These are phyloP conservation scores for Miniopterus natalensis DNA, from an alignment of 2,113 vertebrate genomes.

Conservation along the genomic window DNA sequence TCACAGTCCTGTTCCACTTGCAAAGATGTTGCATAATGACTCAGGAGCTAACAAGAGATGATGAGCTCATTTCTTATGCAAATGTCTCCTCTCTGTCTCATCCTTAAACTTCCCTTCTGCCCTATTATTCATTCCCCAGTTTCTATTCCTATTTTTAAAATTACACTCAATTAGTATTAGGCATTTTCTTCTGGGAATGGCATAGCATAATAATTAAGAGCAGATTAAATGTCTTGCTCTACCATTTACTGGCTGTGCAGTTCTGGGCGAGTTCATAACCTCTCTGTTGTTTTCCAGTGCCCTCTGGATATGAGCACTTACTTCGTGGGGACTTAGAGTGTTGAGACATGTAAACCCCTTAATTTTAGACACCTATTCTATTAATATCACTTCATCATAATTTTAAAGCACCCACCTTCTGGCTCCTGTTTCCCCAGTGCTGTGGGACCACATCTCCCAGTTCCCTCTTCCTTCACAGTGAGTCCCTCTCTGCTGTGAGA, in stretches of 20 bases:
- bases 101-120: not conserved
- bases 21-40: not conserved
- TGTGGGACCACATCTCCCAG: no score
- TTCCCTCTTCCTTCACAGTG: no score
- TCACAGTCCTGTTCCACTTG: not conserved
- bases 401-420: no score
- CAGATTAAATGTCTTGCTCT: not conserved
- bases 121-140: not conserved
- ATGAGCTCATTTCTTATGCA: not conserved
- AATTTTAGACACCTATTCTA: not conserved
- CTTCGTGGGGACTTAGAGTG: not conserved
- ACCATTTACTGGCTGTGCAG: not conserved
- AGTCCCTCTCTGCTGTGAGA: no score
- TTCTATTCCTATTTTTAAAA: not conserved
- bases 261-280: no score
- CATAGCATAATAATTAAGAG: not conserved
- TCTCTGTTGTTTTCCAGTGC: not conserved
- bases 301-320: not conserved
- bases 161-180: accelerated
- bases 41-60: not conserved
- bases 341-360: not conserved
- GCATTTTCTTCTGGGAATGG: not conserved
- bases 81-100: not conserved
- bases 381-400: no score
- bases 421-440: no score